phyloP scores from a whole-genome alignment of 2,113 vertebrate species.

The Channa maculata region DNA sequence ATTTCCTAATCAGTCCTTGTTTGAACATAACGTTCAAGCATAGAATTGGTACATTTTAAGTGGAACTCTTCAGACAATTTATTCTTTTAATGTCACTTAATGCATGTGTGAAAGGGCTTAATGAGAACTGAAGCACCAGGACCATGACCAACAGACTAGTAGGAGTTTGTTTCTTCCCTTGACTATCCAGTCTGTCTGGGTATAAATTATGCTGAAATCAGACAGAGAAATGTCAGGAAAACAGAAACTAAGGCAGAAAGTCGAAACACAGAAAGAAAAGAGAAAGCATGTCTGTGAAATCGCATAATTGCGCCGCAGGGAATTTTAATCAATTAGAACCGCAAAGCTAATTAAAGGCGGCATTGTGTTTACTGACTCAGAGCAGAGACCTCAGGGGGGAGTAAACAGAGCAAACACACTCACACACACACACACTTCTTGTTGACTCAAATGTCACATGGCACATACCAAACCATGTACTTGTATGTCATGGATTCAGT shows the following conservation, averaged over 20 bases:
- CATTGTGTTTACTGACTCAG: conserved; percentile 76
- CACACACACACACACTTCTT: conserved; percentile 22
- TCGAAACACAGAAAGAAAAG: conserved; percentile 46
- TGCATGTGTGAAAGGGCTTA: not conserved
- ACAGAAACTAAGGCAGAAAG: conserved; percentile 32
- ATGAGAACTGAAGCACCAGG: not conserved
- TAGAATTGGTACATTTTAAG: not conserved
- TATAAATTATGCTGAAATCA: conserved; percentile 24
- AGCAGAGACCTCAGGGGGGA: conserved; percentile 35
- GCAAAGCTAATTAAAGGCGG: conserved; percentile 73
- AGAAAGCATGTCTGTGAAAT: conserved; percentile 69
- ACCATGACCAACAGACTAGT: conserved; percentile 6
- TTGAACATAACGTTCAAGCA: not conserved
- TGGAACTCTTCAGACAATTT: not conserved
- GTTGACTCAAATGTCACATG: conserved; percentile 32
- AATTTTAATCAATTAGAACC: conserved; percentile 79
- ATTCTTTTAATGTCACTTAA: not conserved
- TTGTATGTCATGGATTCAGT: conserved; percentile 27
- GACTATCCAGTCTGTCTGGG: conserved; percentile 4
- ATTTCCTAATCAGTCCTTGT: not conserved
- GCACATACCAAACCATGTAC: conserved; percentile 6
- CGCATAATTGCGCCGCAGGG: conserved; percentile 72
- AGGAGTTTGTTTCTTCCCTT: not conserved
- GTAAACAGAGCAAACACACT: conserved; percentile 23
- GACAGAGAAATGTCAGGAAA: not conserved